Evolutionary conservation across 1,140 invertebrate species (phyloP), one percentile per base, ranked within the genome.

Genomic region (Agrypnia vestita): DNA sequence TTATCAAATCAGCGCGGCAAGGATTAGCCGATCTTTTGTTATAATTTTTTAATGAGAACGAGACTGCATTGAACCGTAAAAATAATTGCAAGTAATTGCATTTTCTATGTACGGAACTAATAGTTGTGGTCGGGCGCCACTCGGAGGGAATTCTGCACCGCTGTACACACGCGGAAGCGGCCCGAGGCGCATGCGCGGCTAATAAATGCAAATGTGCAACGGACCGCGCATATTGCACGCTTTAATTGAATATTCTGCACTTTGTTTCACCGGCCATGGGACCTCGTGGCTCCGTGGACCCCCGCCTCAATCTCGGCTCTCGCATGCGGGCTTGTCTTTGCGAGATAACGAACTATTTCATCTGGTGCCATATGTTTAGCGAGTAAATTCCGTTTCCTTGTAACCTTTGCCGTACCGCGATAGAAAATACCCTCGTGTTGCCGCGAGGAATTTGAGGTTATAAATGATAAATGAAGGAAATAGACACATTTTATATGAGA

Each of bases 171-270:
- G 76, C 61, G 79, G 76, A 80, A 77, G 79, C 74, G 56, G 46
- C 73, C 55, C 49, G 12, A 19, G 55, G 79, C 74, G 76, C 79
- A 77, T 47, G 43, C 72, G 19, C 19, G 35, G 43, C 53, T 79
- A 64, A 71, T 71, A 51, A 49, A 81, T 81, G 80, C 80, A 76
- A 81, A 81, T 78, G 80, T 77, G 75, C 80, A 81, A 56, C 76
- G 76, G 69, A 81, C 75, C 75, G 80, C 73, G 80, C 80, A 81
- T 81, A 81, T 69, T 81, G 80, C 76, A 81, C 80, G 76, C 67
- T 71, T 51, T 71, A 71, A 71, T 71, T 71, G 67, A 71, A 71
- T 71, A 71, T 71, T 67, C 21, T 53, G 46, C 17, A 71, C 75
- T 80, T 80, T 80, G 76, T 77, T 80, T 76, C 44, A 80, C 71